Evolutionary conservation across 2,888 invertebrate species (phyloP).

Genomic region (Polietes domitor): DNA sequence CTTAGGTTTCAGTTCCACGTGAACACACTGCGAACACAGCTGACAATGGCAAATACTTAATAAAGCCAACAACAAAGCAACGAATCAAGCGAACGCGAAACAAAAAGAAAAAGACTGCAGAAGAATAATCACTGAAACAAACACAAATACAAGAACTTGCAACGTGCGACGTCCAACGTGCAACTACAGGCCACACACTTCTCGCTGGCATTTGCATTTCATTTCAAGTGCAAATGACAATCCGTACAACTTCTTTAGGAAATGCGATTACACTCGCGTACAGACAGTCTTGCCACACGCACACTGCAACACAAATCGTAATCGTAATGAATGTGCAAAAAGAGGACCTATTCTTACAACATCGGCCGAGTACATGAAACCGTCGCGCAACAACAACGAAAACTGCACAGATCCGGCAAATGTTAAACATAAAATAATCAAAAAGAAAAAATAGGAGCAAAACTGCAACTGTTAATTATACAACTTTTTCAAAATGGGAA

Average conservation of each 20-base stretch:
- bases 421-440: slow-evolving; percentile 31
- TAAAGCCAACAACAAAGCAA: background rate
- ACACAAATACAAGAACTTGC: slow-evolving; percentile 21
- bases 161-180: background rate
- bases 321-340: background rate
- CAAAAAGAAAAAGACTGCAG: slow-evolving; percentile 21
- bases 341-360: background rate
- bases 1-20: background rate
- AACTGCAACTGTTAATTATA: slow-evolving; percentile 26
- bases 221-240: slow-evolving; percentile 33
- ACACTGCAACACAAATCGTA: background rate
- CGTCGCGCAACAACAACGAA: background rate
- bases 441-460: slow-evolving; percentile 1
- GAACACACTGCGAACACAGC: background rate
- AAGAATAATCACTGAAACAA: slow-evolving; percentile 34
- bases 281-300: background rate
- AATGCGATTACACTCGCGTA: slow-evolving; percentile 20
- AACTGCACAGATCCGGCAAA: slow-evolving; percentile 20
- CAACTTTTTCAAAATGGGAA: background rate
- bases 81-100: slow-evolving; percentile 6
- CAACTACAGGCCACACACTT: background rate
- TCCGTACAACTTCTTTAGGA: slow-evolving; percentile 28
- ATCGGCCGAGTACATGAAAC: background rate
- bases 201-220: slow-evolving; percentile 29
- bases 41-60: background rate